A percentile compares a stretch with the other conserved stretches of the same genome.
Conservation (phyloP, 1,140 invertebrate genomes). For the Caenorhabditis latens region DNA sequence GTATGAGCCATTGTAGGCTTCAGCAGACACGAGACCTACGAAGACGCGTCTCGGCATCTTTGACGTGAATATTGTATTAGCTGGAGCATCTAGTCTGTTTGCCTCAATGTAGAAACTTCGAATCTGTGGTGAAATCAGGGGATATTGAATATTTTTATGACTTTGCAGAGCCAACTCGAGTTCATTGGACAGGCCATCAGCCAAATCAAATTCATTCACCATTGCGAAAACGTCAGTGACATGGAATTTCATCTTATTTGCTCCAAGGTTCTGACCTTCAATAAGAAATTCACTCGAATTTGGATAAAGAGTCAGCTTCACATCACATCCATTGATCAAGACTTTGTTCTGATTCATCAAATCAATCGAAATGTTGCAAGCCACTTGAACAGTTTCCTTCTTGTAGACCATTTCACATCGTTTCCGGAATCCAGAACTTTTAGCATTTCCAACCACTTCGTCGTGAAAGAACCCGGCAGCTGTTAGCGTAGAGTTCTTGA, state of each 20-base stretch:
- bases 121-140: neutral
- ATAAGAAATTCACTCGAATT: neutral
- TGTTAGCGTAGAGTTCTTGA: neutral
- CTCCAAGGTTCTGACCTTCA: neutral
- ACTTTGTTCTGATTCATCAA: neutral
- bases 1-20: neutral
- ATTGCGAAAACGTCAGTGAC: neutral
- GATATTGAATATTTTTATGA: constrained; percentile 5
- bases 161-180: neutral
- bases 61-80: neutral
- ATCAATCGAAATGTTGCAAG: neutral
- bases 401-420: neutral
- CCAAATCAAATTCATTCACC: neutral
- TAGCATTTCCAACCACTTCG: neutral
- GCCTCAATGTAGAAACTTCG: neutral
- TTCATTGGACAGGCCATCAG: neutral
- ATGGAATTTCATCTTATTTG: neutral
- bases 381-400: neutral
- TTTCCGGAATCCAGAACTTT: neutral
- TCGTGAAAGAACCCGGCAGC: neutral
- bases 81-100: neutral
- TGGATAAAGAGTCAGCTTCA: neutral
- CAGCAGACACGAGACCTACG: neutral
- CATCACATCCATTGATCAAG: neutral
- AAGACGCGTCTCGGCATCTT: neutral